These are phyloP conservation scores for Eristalis pertinax DNA, from an alignment of 2,888 invertebrate genomes.

Conservation along the genomic window DNA sequence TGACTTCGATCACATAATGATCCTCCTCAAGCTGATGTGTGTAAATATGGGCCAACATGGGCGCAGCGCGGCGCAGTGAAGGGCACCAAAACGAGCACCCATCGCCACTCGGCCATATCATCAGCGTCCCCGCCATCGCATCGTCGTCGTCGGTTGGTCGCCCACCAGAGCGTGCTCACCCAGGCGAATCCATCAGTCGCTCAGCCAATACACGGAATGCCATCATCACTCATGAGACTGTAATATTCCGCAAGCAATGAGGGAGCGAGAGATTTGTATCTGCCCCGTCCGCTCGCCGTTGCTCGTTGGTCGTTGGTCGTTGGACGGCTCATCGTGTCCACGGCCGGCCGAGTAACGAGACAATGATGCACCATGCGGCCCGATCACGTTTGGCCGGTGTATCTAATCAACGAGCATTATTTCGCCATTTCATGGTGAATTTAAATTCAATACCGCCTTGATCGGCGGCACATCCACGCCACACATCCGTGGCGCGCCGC, in stretches of 20 bases:
- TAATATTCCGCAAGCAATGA: slow-evolving; percentile 9
- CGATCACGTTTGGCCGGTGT: slow-evolving; percentile 69
- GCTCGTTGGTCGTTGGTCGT: background rate
- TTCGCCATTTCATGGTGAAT: slow-evolving; percentile 71
- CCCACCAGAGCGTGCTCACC: slow-evolving; percentile 3
- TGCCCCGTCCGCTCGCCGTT: slow-evolving; percentile 5
- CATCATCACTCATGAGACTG: slow-evolving; percentile 18
- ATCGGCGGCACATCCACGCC: slow-evolving; percentile 66
- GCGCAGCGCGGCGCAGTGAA: slow-evolving; percentile 10
- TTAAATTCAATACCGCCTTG: slow-evolving; percentile 69
- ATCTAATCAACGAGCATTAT: slow-evolving; percentile 72
- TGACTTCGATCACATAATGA: slow-evolving; percentile 63
- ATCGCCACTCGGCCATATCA: slow-evolving; percentile 54
- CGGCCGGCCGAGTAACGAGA: slow-evolving; percentile 35
- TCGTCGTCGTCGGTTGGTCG: background rate
- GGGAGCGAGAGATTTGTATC: slow-evolving; percentile 61
- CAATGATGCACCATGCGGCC: slow-evolving; percentile 55
- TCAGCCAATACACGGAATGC: slow-evolving; percentile 56
- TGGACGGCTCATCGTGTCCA: slow-evolving; percentile 5
- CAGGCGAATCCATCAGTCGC: slow-evolving; percentile 51
- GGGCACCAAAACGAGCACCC: slow-evolving; percentile 21
- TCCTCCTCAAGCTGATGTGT: slow-evolving; percentile 46
- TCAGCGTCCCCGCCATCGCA: slow-evolving; percentile 6
- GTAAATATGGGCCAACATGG: slow-evolving; percentile 64
- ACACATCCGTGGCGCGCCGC: slow-evolving; percentile 16